These are phyloP conservation scores for Ceuthmochares aereus DNA, from an alignment of 2,113 vertebrate genomes.

Conservation along the genomic window DNA sequence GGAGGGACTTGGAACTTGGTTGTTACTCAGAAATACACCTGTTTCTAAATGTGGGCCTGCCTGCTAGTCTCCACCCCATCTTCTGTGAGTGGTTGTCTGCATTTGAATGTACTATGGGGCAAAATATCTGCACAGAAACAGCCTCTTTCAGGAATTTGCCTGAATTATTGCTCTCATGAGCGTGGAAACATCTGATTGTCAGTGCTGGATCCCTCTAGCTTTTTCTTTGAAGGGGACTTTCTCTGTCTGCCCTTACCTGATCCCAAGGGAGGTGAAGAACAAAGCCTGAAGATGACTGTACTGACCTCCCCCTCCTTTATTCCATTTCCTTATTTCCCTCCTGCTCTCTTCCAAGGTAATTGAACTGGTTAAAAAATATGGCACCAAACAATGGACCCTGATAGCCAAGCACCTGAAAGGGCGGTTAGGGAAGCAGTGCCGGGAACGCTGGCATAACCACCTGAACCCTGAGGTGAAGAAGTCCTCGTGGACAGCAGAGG, in stretches of 20 bases:
- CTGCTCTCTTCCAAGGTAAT: constrained; percentile 84
- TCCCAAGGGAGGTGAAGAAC: neutral
- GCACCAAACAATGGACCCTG: constrained; percentile 96
- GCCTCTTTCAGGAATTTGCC: neutral
- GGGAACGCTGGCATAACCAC: constrained; percentile 98
- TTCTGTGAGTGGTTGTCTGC: neutral
- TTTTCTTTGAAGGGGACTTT: neutral
- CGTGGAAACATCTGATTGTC: neutral
- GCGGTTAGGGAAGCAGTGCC: constrained; percentile 94
- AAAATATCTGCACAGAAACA: neutral
- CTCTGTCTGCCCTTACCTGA: neutral
- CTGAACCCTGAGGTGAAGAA: constrained; percentile 98
- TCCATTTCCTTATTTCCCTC: neutral
- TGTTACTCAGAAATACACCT: neutral
- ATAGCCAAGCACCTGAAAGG: constrained; percentile 97
- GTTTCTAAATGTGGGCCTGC: neutral
- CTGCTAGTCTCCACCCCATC: neutral
- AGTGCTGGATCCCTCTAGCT: neutral
- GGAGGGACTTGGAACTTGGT: neutral
- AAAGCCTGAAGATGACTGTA: neutral
- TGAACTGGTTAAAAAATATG: constrained; percentile 93
- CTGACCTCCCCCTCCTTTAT: neutral
- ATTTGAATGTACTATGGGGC: neutral
- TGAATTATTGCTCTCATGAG: neutral
- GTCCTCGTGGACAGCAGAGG: constrained; percentile 95